These are phyloP conservation scores for Scolopax mira DNA, from an alignment of 2,113 vertebrate species.

Conservation along the genomic window DNA sequence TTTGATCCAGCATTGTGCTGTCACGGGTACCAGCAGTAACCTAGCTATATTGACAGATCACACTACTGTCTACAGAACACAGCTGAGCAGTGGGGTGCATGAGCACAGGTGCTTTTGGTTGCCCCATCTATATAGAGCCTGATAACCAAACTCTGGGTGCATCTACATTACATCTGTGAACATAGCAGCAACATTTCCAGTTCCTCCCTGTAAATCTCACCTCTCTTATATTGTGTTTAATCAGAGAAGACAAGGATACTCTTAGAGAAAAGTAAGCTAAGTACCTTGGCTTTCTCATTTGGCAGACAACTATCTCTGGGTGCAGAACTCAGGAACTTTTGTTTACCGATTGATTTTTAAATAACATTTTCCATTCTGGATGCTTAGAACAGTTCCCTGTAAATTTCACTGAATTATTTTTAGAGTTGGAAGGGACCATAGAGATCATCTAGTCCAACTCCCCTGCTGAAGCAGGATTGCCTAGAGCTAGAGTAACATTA, in stretches of 20 bases:
- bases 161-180: not conserved
- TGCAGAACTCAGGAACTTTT: not conserved
- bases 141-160: not conserved
- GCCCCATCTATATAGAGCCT: not conserved
- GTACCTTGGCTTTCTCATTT: not conserved
- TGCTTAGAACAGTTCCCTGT: not conserved
- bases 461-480: too few relatives aligned
- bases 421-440: too few relatives aligned
- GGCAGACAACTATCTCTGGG: not conserved
- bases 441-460: too few relatives aligned
- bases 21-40: fast-evolving
- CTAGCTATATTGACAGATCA: not conserved
- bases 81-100: not conserved
- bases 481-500: too few relatives aligned
- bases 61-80: not conserved
- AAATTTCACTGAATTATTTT: too few relatives aligned
- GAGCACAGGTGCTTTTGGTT: not conserved
- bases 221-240: not conserved
- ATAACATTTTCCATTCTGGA: slow-evolving; percentile 24
- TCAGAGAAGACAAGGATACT: not conserved
- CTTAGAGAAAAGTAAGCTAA: not conserved
- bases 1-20: fast-evolving
- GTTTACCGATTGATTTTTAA: slow-evolving; percentile 51
- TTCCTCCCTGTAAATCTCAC: fast-evolving
- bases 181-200: not conserved